Evolutionary conservation across 2,113 vertebrate genomes (phyloP), one percentile per base, ranked within the genome.

Genomic region (Ascaphus truei): DNA sequence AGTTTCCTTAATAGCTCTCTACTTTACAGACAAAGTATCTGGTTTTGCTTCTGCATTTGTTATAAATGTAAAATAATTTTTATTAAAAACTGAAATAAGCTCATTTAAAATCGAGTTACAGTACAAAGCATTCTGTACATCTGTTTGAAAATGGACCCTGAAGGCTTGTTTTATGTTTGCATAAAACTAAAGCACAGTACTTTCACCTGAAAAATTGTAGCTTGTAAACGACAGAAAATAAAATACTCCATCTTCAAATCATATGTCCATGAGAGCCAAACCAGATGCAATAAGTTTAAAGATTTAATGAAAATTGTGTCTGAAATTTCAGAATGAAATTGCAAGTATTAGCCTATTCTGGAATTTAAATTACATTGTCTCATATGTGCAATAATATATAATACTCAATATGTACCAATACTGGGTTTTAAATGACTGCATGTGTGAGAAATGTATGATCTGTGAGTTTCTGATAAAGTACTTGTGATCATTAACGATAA

Each of bases 221-320:
- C 9, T 47, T 47, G 23, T 47, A 22, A 18, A 41, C 15, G 31
- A 7, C 7, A 52, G 15, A 47, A 43, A 41, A 31, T 20, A 39
- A 26, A 30, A 31, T 34, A 10, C 9, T 63, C 15, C 45, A 47
- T 48, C 60, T 51, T 63, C 37, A 66, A 66, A 66, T 56, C 50
- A 16, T 53, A 55, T 4, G 37, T 66, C 51, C 9, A 50, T 43
- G 36, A 66, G 34, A 66, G 63, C 50, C 55, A 66, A 55, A 66
- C 36, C 62, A 55, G 62, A 55, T 66, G 62, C 62, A 39, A 55
- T 41, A 11, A 66, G 53, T 64, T 66, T 66, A 66, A 55, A 33
- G 45, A 36, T 55, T 55, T 39, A 55, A 55, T 66, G 48, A 43
- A 66, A 55, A 66, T 66, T 26, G 33, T 37, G 50, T 66, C 62